Conservation (phyloP, 2,113 vertebrate genomes). For the Hylia prasina region DNA sequence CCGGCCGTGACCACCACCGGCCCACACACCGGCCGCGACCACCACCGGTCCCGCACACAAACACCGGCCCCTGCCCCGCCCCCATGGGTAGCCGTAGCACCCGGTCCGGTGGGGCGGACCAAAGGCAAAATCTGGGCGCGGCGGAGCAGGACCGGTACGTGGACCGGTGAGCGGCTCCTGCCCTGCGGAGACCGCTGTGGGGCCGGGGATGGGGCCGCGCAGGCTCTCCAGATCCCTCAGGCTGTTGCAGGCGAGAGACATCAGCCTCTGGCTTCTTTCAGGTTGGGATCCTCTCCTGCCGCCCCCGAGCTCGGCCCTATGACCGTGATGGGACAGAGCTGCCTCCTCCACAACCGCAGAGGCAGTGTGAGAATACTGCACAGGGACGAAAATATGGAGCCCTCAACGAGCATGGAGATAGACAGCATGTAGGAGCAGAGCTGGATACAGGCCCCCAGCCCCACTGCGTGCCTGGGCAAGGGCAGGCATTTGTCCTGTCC, state of each 20-base stretch:
- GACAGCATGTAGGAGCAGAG: constrained; percentile 2
- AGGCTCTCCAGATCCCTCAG: not conserved
- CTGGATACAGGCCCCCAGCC: no score
- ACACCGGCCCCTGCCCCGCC: not conserved
- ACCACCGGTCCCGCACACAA: not conserved
- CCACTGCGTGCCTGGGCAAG: not conserved
- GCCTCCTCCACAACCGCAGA: not conserved
- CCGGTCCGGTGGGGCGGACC: no score
- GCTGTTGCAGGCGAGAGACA: not conserved
- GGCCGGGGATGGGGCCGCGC: not conserved
- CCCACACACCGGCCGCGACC: not conserved
- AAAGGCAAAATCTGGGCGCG: no score
- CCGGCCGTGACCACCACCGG: not conserved
- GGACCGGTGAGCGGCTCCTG: not conserved
- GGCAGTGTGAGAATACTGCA: not conserved
- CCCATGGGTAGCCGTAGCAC: not conserved
- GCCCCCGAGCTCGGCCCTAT: not conserved
- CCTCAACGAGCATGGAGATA: not conserved
- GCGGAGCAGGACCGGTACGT: no score
- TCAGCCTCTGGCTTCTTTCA: not conserved
- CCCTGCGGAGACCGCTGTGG: not conserved
- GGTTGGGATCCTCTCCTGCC: not conserved
- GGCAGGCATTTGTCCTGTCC: not conserved
- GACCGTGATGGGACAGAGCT: not conserved
- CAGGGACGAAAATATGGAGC: fast-evolving